These are phyloP conservation scores for Chiloscyllium punctatum DNA, from an alignment of 2,797 vertebrate species.

Conservation along the genomic window DNA sequence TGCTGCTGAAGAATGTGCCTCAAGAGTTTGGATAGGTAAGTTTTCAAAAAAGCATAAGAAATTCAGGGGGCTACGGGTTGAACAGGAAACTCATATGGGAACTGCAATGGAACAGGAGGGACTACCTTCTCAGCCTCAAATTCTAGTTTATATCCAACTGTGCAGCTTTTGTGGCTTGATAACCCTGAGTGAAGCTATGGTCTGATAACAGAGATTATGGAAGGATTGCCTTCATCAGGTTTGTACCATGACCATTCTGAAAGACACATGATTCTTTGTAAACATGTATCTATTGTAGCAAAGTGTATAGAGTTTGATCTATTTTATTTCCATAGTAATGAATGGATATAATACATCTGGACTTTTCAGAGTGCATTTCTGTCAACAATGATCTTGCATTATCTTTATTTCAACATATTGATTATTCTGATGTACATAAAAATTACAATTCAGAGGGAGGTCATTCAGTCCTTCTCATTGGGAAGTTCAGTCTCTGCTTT, in stretches of 20 bases:
- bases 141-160: neutral
- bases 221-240: neutral
- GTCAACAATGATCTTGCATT: neutral
- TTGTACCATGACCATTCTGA: neutral
- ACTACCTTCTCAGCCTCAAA: neutral
- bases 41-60: neutral
- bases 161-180: neutral
- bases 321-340: neutral
- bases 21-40: neutral
- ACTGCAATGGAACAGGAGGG: no score
- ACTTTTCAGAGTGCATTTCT: neutral
- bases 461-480: neutral
- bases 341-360: neutral
- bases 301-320: conserved; percentile 21
- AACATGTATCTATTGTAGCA: conserved; percentile 25
- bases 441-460: neutral
- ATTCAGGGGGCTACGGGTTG: neutral
- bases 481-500: no score
- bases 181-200: neutral
- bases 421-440: neutral
- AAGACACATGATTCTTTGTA: neutral
- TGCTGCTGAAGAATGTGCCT: neutral
- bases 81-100: neutral
- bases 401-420: neutral
- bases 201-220: neutral